These are phyloP conservation scores for Pterocles orientalis DNA, from an alignment of 2,113 vertebrate genomes.

Conservation along the genomic window DNA sequence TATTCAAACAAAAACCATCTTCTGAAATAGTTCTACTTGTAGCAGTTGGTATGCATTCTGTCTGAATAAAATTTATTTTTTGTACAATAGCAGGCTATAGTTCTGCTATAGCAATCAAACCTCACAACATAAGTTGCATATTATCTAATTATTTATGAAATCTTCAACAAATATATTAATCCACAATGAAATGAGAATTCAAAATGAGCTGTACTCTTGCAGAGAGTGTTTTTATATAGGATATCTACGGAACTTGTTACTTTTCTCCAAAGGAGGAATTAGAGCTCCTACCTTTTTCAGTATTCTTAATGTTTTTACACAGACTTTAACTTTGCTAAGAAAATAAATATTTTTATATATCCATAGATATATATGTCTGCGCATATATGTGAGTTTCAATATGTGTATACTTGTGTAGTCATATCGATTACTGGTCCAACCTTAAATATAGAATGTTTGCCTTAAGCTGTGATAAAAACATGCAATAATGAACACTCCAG, in stretches of 20 bases:
- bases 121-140: neutral
- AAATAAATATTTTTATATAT: slow-evolving; percentile 56
- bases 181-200: neutral
- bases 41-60: neutral
- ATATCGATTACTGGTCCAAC: neutral
- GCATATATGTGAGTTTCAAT: neutral
- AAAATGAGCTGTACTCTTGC: neutral
- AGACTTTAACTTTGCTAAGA: slow-evolving; percentile 41
- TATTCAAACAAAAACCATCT: neutral
- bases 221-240: neutral
- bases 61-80: neutral
- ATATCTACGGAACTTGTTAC: neutral
- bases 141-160: slow-evolving; percentile 7
- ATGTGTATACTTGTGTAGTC: neutral
- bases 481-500: neutral
- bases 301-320: slow-evolving; percentile 39
- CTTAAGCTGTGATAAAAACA: neutral
- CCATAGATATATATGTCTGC: neutral
- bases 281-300: neutral
- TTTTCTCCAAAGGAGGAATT: slow-evolving; percentile 64
- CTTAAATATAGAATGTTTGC: neutral
- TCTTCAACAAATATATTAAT: neutral
- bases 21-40: neutral
- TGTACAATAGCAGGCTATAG: neutral
- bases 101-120: neutral